Evolutionary conservation across 37 sponge, comb jelly and placozoan genomes (phyloP), one percentile per base, ranked within the genome.

Genomic region (Bolinopsis microptera): DNA sequence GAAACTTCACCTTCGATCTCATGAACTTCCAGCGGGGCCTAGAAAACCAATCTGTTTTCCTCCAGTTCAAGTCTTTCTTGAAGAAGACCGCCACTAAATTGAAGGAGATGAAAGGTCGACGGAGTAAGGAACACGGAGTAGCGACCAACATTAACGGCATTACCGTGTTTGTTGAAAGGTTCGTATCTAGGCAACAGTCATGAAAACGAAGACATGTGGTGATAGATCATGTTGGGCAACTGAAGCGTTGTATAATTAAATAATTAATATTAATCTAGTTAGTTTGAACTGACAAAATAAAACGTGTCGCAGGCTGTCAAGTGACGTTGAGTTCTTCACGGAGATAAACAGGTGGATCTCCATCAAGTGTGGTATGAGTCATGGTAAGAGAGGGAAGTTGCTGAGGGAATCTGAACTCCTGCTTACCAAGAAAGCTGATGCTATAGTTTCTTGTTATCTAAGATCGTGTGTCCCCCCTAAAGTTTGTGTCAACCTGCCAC

Each of bases 321-420:
- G 93, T 68, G 98, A 98, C 86, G 94, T 98, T 24, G 94, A 94
- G 31, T 97, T 98, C 95, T 98, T 97, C 96, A 93, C 93, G 34
- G 98, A 98, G 92, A 95, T 97, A 40, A 96, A 96, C 83, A 94
- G 94, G 94, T 95, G 86, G 92, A 68, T 68, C 22, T 48, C 32
- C 3, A 5, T 68, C 25, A 68, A 92, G 68, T 92, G 33, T 24
- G 96, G 95, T 92, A 76, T 41, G 32, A 94, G 92, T 0, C 92
- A 69, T 36, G 92, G 93, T 69, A 18, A 3, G 39, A 88, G 70
- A 0, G 95, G 96, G 0, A 83, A 76, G 22, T 93, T 94, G 37
- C 93, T 83, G 25, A 96, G 92, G 39, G 96, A 95, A 38, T 94
- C 95, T 37, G 95, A 96, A 33, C 93, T 83, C 76, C 94, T 96